Conservation (phyloP, 2,113 vertebrate species). For the Mormyrus lacerda region DNA sequence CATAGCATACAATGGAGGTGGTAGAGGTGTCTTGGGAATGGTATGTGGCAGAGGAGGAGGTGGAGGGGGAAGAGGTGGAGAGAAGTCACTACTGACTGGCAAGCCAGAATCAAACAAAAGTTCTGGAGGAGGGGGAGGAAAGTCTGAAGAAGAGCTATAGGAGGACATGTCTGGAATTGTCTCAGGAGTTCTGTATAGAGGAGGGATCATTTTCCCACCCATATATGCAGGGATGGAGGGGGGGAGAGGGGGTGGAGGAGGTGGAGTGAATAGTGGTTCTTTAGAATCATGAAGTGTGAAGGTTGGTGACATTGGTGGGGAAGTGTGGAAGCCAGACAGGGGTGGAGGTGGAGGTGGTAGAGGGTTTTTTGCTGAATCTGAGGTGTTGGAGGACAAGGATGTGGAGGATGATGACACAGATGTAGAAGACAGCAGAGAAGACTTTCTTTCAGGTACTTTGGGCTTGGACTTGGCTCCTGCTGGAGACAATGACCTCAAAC, state of each 20-base stretch:
- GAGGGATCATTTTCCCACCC: conserved; percentile 17
- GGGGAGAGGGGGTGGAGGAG: conserved; percentile 47
- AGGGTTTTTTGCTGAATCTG: conserved; percentile 66
- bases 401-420: conserved; percentile 89
- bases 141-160: conserved; percentile 58
- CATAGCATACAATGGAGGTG: conserved; percentile 34
- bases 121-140: conserved; percentile 75
- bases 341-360: conserved; percentile 47
- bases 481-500: conserved; percentile 70
- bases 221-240: conserved; percentile 36
- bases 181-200: neutral
- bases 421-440: conserved; percentile 82
- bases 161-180: conserved; percentile 37
- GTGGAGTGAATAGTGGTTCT: conserved; percentile 36
- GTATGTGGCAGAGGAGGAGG: conserved; percentile 17
- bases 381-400: conserved; percentile 89
- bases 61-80: conserved; percentile 45
- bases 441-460: conserved; percentile 92
- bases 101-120: conserved; percentile 47
- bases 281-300: neutral
- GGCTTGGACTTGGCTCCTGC: conserved; percentile 73
- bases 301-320: conserved; percentile 21
- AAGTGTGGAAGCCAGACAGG: conserved; percentile 5
- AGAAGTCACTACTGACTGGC: conserved; percentile 48
- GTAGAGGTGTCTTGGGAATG: conserved; percentile 31